Conservation (phyloP, 1,140 invertebrate genomes). For the Dufourea novaeangliae region DNA sequence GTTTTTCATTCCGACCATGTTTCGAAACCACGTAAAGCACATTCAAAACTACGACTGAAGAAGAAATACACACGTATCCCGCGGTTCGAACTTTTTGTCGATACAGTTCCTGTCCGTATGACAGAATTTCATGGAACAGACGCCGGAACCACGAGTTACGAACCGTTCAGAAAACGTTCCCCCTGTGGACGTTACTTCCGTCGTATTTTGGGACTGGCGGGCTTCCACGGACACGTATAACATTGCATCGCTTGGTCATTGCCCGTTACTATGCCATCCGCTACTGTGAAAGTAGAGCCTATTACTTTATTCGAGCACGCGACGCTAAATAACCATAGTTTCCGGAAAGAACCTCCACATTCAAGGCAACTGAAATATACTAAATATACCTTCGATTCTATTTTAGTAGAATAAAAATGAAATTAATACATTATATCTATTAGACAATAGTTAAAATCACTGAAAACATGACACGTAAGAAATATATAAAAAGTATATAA, state of each 20-base stretch:
- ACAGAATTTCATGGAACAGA: slow-evolving; percentile 6
- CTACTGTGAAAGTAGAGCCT: neutral
- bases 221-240: slow-evolving; percentile 49
- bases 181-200: slow-evolving; percentile 54
- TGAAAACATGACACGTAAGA: too few relatives aligned
- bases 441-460: too few relatives aligned
- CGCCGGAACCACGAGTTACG: slow-evolving; percentile 49
- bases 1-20: too few relatives aligned
- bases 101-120: neutral
- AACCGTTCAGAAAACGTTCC: slow-evolving; percentile 60
- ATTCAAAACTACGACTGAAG: too few relatives aligned
- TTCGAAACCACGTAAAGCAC: too few relatives aligned
- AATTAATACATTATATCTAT: neutral
- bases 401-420: neutral
- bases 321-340: neutral
- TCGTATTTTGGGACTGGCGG: slow-evolving; percentile 65
- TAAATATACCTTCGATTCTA: neutral
- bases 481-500: too few relatives aligned
- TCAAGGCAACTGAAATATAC: neutral
- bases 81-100: neutral
- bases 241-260: slow-evolving; percentile 53
- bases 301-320: neutral
- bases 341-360: neutral
- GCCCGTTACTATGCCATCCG: slow-evolving; percentile 53
- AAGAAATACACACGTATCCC: too few relatives aligned